These are phyloP conservation scores for Mallateleia sp. DNA, from an alignment of 2,888 invertebrate species.

Conservation along the genomic window DNA sequence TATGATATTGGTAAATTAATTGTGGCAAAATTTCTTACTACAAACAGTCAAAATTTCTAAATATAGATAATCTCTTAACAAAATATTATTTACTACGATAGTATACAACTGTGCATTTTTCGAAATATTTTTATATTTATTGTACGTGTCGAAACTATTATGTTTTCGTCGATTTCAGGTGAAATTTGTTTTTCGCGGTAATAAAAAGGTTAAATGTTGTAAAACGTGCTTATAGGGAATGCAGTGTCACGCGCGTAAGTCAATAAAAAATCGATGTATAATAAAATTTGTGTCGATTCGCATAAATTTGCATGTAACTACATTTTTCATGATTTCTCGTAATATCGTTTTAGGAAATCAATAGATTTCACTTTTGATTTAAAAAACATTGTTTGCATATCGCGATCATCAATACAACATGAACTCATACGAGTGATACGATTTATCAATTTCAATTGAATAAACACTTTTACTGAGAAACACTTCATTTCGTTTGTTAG, in stretches of 20 bases:
- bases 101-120: too few relatives aligned
- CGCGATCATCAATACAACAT: slow-evolving; percentile 27
- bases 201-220: slow-evolving; percentile 49
- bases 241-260: slow-evolving; percentile 57
- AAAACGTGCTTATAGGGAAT: slow-evolving; percentile 45
- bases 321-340: slow-evolving; percentile 24
- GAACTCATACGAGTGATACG: slow-evolving; percentile 43
- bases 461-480: slow-evolving; percentile 47
- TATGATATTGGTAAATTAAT: too few relatives aligned
- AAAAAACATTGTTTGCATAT: slow-evolving; percentile 11
- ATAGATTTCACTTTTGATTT: slow-evolving; percentile 50
- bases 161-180: slow-evolving; percentile 1
- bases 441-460: slow-evolving; percentile 67
- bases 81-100: too few relatives aligned
- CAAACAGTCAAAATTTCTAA: too few relatives aligned
- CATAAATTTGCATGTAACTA: slow-evolving; percentile 65
- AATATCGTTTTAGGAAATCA: slow-evolving; percentile 42
- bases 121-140: too few relatives aligned
- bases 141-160: too few relatives aligned
- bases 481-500: slow-evolving; percentile 49
- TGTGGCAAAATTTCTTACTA: too few relatives aligned
- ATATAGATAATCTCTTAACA: too few relatives aligned
- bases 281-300: slow-evolving; percentile 58
- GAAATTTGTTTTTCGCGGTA: slow-evolving; percentile 24
- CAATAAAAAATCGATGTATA: slow-evolving; percentile 67